Percentiles rank a stretch among this genome's conserved stretches.
phyloP scores from a whole-genome alignment of 92 coral and sea anemone species.

The Montipora capitata region DNA sequence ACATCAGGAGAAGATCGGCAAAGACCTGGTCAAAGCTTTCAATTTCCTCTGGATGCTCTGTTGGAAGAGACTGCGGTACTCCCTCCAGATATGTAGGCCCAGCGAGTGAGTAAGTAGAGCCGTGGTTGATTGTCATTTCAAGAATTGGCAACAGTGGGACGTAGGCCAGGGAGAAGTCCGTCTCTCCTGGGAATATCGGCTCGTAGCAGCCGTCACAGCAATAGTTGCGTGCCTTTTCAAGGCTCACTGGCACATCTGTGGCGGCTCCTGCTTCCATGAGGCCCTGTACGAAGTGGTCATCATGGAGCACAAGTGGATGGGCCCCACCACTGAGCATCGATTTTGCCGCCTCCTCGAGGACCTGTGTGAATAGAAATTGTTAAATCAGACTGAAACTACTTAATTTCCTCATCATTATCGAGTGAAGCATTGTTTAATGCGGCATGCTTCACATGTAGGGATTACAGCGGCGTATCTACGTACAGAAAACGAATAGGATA shows the following conservation, averaged over 20 bases:
- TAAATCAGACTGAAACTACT: too few species aligned
- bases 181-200: constrained; percentile 80
- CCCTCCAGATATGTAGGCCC: constrained; percentile 81
- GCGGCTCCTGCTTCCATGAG: constrained; percentile 50
- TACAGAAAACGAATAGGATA: too few species aligned
- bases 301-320: constrained; percentile 80
- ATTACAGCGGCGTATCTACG: too few species aligned
- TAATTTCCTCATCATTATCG: too few species aligned
- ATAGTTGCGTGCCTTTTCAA: constrained; percentile 66
- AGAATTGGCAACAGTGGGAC: constrained; percentile 75
- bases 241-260: constrained; percentile 60
- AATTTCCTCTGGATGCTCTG: constrained; percentile 78
- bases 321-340: constrained; percentile 89
- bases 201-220: constrained; percentile 93
- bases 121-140: constrained; percentile 89
- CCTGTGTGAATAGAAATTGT: constrained; percentile 9
- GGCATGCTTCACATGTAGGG: too few species aligned
- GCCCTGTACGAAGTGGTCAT: constrained; percentile 73
- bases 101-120: constrained; percentile 76
- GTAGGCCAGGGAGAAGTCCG: constrained; percentile 83
- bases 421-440: too few species aligned
- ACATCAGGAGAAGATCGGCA: too few species aligned
- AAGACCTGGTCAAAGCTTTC: constrained; percentile 70
- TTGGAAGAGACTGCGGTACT: constrained; percentile 83
- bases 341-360: constrained; percentile 79